Evolutionary conservation across 2,113 vertebrate species (phyloP), one percentile per base, ranked within the genome.

Genomic region (Suncus etruscus): DNA sequence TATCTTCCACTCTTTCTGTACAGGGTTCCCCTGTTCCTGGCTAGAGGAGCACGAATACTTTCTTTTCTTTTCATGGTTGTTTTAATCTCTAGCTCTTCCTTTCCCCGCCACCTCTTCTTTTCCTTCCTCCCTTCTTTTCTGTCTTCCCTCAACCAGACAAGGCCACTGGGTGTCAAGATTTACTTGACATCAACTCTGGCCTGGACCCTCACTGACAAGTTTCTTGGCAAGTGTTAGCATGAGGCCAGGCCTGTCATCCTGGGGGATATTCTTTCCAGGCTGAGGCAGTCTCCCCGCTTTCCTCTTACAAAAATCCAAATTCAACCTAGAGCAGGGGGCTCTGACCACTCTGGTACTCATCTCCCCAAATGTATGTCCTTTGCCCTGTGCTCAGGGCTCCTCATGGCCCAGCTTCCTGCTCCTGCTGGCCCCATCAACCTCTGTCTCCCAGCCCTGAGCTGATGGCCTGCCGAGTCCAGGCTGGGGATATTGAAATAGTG

Each of bases 401-500:
- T 73, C 18, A 1, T 27, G 48, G 58, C 58, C 79, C 10, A 0
- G 25, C 25, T 39, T 48, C 1, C 18, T 45, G 32, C 25, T 65
- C 29, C 47, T 5, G 50, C 72, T 39, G 29, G 22, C 82, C 89
- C 65, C 87, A 78, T 90, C 94, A 95, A 74, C 87, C 72, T 90
- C 69, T 29, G 2, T 73, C 69, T 83, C 79, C 8, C 87, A 94
- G 94, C 78, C 72, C 70, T 20, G 32, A 89, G 91, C 47, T 3
- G 15, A 63, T 2, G 91, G 92, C 74, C 88, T 27, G 39, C 0
- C 29, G 61, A 91, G 83, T 15, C 75, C 48, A 65, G 79, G 94
- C 90, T 63, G 2, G 12, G 95, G 93, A 90, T 88, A 69, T 69
- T 90, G 93, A 86, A 91, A 86, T 86, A 90, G 88, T 86, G 88